Evolutionary conservation across 2,113 vertebrate species (phyloP), one percentile per base, ranked within the genome.

Genomic region (Chauna torquata): DNA sequence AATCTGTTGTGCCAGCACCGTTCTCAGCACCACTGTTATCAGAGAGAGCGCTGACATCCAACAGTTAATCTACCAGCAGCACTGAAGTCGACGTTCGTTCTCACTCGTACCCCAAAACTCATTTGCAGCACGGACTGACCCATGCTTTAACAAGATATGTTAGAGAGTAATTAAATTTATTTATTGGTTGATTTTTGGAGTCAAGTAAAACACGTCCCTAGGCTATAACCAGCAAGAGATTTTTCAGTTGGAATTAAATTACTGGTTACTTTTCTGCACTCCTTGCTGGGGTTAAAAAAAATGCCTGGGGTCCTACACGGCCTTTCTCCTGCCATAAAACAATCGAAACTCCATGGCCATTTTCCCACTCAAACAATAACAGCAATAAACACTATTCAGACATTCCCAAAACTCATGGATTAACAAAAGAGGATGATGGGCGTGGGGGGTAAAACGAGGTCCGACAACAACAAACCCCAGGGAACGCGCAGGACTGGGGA

Each of bases 281-380:
- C 89, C 92, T 93, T 86, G 74, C 64, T 89, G 71, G 95, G 92
- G 93, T 94, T 87, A 91, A 96, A 94, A 68, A 17, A 65, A 90
- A 49, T n/a, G 91, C 96, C 95, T 74, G 91, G 49, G 83, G 86
- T 94, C 94, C 92, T 72, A 55, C 57, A 11, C 82, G n/a, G 94
- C 94, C 92, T 70, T 95, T 95, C 94, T 90, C 94, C 59, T 66
- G 65, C 84, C 92, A 94, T 92, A 95, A 97, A 96, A 95, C 88
- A 91, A 92, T 89, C 94, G 58, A 50, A 95, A 76, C 71, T 93
- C 70, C 95, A 64, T 89, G 83, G 95, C 75, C 78, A 70, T 85
- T 82, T 96, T 94, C 86, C 95, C 88, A 96, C 52, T 55, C 90
- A 88, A 96, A 97, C 94, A 97, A 94, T 94, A 90, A 97, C 94